These are phyloP conservation scores for Alviniconcha strummeri DNA, from an alignment of 2,888 invertebrate genomes.

Conservation along the genomic window DNA sequence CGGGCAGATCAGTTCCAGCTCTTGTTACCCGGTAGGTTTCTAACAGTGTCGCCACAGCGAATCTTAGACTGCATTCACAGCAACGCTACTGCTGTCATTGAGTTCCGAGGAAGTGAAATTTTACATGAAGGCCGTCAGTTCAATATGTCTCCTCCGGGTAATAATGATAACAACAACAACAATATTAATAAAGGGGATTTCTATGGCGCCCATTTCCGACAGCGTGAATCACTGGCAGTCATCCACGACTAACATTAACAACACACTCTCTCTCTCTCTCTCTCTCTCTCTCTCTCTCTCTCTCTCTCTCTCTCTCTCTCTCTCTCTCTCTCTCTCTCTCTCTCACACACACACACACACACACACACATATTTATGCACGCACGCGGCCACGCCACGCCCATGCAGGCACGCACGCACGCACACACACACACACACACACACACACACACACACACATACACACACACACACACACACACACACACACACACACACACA, in stretches of 20 bases:
- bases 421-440: not conserved
- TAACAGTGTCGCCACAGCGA: no score
- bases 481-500: conserved; percentile 10
- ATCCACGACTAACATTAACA: no score
- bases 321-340: not conserved
- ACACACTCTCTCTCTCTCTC: not conserved
- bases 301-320: not conserved
- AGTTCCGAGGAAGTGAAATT: no score
- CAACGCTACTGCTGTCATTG: no score
- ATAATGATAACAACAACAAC: no score
- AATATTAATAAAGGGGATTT: no score
- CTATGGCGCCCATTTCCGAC: not conserved
- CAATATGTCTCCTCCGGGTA: no score
- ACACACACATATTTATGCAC: no score
- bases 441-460: not conserved
- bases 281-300: not conserved
- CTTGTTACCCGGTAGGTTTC: no score
- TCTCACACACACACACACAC: not conserved
- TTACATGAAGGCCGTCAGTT: no score
- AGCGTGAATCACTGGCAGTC: not conserved
- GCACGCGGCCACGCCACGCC: not conserved
- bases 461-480: conserved; percentile 15
- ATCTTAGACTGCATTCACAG: no score
- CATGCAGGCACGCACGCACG: not conserved
- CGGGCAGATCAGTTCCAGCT: no score